Base-by-base conservation (phyloP, 2,888 invertebrate genomes). In the Diplazon laetatorius region DNA sequence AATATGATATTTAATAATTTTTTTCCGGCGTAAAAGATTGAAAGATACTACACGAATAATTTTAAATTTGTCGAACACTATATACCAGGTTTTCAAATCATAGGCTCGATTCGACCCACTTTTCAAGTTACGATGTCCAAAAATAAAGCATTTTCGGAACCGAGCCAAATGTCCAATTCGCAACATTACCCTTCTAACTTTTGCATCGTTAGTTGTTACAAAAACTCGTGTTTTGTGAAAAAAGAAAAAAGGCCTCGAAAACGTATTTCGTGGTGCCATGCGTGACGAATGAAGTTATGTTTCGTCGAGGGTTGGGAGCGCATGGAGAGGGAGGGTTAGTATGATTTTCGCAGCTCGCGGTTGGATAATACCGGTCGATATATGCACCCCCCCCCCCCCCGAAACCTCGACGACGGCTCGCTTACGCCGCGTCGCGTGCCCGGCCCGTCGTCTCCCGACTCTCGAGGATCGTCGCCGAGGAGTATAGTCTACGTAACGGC, bases 341-440 rank as follows among this genome's bases (percentile, higher is more conserved):
- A 65, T 12, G 70, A 42, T 75, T 60, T 68, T 68, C 60, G 8
- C 66, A 42, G 50, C 44, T 68, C 25, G 55, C 60, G 25, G 42
- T 50, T 37, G 50, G 52, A 71, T 71, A 71, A 66, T 62, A 63
- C 59, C 12, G 30, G 16, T 9, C 20, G 20, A 50, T 6, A 22
- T 35, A 25, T 10, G 18, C 9, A 14, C 50, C 10, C 44, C 14
- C n/a, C n/a, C n/a, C n/a, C n/a, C n/a, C n/a, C n/a, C n/a, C n/a
- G n/a, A n/a, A n/a, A n/a, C n/a, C 42, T 37, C 20, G 52, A 66
- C 66, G 60, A 44, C 39, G 48, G 20, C 63, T 76, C 52, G 69
- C 48, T 39, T 48, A 60, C 25, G 60, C 30, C 39, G 46, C 39
- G 66, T 60, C 76, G 71, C 76, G 66, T 72, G 66, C 52, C 71